These are phyloP conservation scores for Brenthis daphne DNA, from an alignment of 2,888 invertebrate genomes.

Conservation along the genomic window DNA sequence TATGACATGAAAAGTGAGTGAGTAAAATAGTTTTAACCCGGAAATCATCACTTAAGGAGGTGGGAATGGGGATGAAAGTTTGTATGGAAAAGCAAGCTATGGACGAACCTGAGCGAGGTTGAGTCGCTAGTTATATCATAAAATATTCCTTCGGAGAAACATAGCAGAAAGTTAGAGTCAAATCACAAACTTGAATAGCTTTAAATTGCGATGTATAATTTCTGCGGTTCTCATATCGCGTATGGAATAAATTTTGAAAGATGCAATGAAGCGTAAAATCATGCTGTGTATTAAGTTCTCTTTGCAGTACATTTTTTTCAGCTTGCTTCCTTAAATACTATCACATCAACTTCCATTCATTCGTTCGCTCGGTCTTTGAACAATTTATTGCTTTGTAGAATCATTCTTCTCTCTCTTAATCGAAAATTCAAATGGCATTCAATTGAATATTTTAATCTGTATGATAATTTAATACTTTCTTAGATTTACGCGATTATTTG, in stretches of 20 bases:
- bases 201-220: conserved; percentile 15
- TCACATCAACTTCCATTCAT: conserved; percentile 13
- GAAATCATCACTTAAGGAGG: too few species aligned
- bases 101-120: too few species aligned
- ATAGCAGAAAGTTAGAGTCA: too few species aligned
- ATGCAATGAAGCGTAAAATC: conserved; percentile 18
- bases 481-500: too few species aligned
- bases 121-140: too few species aligned
- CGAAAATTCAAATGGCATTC: background rate
- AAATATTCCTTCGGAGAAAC: too few species aligned
- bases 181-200: background rate
- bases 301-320: conserved; percentile 11
- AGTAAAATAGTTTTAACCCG: too few species aligned
- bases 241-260: conserved; percentile 2
- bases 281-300: conserved; percentile 3
- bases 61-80: too few species aligned
- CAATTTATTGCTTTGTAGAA: background rate
- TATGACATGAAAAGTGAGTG: too few species aligned
- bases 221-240: conserved; percentile 6
- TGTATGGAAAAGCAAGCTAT: too few species aligned
- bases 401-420: background rate
- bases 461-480: too few species aligned
- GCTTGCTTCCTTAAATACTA: conserved; percentile 5
- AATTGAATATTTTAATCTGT: too few species aligned
- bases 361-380: conserved; percentile 6